A percentile compares a stretch with the other conserved stretches of the same genome.
phyloP scores from a whole-genome alignment of 2,113 vertebrate genomes.

The Pseudopipra pipra region DNA sequence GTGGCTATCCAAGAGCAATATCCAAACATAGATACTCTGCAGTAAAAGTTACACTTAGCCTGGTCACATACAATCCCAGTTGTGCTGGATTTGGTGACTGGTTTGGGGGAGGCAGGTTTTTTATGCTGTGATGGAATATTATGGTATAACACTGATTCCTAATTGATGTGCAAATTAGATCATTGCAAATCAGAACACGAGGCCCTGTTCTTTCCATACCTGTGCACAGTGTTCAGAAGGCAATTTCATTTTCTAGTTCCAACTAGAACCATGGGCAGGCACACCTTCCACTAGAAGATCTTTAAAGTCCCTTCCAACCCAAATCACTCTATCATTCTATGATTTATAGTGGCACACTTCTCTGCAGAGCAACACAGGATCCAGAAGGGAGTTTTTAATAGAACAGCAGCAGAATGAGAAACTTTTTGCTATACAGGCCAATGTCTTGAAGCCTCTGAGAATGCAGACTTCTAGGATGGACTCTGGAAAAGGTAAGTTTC shows the following conservation, averaged over 20 bases:
- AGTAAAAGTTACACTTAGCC: not conserved
- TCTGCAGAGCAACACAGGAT: not conserved
- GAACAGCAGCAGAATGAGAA: not conserved
- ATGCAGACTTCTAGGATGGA: not conserved
- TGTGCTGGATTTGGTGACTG: not conserved
- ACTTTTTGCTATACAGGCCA: not conserved
- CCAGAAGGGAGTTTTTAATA: not conserved
- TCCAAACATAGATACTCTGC: accelerated
- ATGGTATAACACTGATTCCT: not conserved
- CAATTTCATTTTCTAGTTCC: not conserved
- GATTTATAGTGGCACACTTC: not conserved
- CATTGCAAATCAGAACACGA: not conserved
- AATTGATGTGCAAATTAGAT: not conserved
- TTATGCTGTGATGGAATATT: not conserved
- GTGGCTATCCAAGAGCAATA: not conserved
- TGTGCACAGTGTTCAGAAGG: not conserved
- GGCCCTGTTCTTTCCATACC: not conserved
- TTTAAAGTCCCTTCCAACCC: not conserved
- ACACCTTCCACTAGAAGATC: not conserved
- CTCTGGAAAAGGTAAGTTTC: not conserved
- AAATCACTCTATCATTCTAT: not conserved
- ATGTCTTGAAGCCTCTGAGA: not conserved
- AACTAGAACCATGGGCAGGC: not conserved
- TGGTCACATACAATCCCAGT: not conserved
- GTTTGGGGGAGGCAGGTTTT: not conserved